Evolutionary conservation across 1,140 invertebrate genomes (phyloP), one percentile per base, ranked within the genome.

Genomic region (Danaus plexippus): DNA sequence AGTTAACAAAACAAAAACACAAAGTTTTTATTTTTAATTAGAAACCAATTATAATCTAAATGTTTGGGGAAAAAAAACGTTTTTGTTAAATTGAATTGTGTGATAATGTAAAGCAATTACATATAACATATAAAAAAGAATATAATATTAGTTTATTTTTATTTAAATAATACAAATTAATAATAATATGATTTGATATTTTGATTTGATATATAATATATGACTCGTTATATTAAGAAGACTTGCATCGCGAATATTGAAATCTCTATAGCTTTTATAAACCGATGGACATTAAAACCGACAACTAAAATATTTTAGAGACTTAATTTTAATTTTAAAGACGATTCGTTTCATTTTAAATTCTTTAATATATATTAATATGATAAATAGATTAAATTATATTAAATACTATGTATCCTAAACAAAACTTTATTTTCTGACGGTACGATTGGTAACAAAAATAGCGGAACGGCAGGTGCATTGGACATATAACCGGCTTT

Each of bases 401-500:
- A 32, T 32, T 32, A 2, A 32, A 32, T 32, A 32, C 7, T 6
- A 32, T 8, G 22, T 6, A 32, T 32, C 7, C 22, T 32, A 32
- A 32, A 32, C 22, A 32, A 6, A 32, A 32, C 22, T 32, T 60
- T 42, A 47, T 43, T 12, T 54, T 18, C 51, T 57, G 59, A 53
- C 59, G 51, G 45, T 61, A 53, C 54, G 13, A 50, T 49, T 52
- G 44, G 47, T 32, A 58, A 64, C 47, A 57, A 61, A 57, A 61
- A 60, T 64, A 57, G 59, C 63, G 52, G 58, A 60, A 52, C 54
- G 63, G 55, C 63, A 64, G 63, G 63, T 64, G 63, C 57, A 63
- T 56, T 57, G 57, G 56, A 64, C 62, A 57, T 52, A 61, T 49
- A 64, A 64, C 63, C 63, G 59, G 63, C 59, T 61, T 61, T 61